phyloP scores from a whole-genome alignment of 2,797 vertebrate species.

The Ctenochaetus hawaiiensis region DNA sequence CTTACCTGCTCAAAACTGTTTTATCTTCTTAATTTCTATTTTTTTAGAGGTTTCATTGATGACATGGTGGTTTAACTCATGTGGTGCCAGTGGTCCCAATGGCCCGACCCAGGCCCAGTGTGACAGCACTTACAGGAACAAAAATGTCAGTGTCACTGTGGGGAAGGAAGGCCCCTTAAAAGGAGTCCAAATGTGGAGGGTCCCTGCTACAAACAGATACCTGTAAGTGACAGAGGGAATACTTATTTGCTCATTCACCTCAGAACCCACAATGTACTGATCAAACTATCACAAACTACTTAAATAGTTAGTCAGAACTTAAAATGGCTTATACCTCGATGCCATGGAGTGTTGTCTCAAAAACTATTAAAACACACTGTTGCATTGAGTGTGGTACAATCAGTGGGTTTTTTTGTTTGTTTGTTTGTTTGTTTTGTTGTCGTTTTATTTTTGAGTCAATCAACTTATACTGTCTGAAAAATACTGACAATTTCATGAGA shows the following conservation, averaged over 20 bases:
- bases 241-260: background rate
- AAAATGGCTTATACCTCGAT: background rate
- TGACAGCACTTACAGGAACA: slow-evolving; percentile 88
- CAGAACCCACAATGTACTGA: background rate
- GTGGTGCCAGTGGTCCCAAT: slow-evolving; percentile 88
- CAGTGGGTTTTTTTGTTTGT: background rate
- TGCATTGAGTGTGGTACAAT: background rate
- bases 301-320: background rate
- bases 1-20: background rate
- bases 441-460: background rate
- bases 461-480: background rate
- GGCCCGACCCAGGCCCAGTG: slow-evolving; percentile 94
- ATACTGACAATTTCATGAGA: no score
- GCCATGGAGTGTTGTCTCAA: background rate
- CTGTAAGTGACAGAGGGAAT: slow-evolving; percentile 78
- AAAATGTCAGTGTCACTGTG: slow-evolving; percentile 87
- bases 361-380: background rate
- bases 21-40: slow-evolving; percentile 1
- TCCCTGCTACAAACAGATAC: slow-evolving; percentile 89
- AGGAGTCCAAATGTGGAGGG: slow-evolving; percentile 91
- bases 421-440: no score
- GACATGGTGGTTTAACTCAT: slow-evolving; percentile 90
- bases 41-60: slow-evolving; percentile 83
- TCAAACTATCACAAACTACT: background rate
- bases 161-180: slow-evolving; percentile 85